A percentile compares a stretch with the other conserved stretches of the same genome.
phyloP scores from a whole-genome alignment of 2,888 invertebrate genomes.

The Ferdinandea cuprea region DNA sequence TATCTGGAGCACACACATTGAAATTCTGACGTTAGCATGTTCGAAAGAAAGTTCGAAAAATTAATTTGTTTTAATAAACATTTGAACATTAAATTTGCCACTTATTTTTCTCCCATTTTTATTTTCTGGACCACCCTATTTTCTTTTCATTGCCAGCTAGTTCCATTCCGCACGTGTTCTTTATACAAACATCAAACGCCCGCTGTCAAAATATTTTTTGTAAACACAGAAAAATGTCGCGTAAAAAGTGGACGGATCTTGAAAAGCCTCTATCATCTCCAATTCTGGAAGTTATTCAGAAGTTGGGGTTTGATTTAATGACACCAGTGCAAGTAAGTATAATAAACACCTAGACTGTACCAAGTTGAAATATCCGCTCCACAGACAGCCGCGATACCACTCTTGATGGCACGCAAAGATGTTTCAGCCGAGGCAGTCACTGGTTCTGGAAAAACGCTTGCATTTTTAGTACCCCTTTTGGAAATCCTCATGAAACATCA shows the following conservation, averaged over 20 bases:
- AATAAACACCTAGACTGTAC: too few relatives aligned
- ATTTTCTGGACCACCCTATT: slow-evolving; percentile 23
- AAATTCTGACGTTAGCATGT: too few relatives aligned
- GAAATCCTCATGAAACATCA: slow-evolving; percentile 90
- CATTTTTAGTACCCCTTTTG: slow-evolving; percentile 95
- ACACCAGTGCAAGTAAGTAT: slow-evolving; percentile 85
- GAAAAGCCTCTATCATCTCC: slow-evolving; percentile 83
- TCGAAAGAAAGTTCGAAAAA: too few relatives aligned
- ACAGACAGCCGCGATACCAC: slow-evolving; percentile 94
- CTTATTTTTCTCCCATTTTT: too few relatives aligned
- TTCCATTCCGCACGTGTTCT: slow-evolving; percentile 37
- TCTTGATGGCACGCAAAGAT: slow-evolving; percentile 95
- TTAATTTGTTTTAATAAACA: too few relatives aligned
- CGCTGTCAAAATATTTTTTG: neutral
- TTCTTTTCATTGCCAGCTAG: neutral
- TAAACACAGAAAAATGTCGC: slow-evolving; percentile 78
- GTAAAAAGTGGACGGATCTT: slow-evolving; percentile 83
- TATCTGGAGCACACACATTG: too few relatives aligned
- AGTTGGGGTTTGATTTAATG: slow-evolving; percentile 85
- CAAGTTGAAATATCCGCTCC: neutral
- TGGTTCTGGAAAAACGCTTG: slow-evolving; percentile 98
- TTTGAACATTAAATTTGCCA: too few relatives aligned
- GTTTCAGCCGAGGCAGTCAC: slow-evolving; percentile 99
- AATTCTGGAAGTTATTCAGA: slow-evolving; percentile 84
- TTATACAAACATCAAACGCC: slow-evolving; percentile 4